phyloP scores from a whole-genome alignment of 2,888 invertebrate genomes.

The Omphaloscelis lunosa region DNA sequence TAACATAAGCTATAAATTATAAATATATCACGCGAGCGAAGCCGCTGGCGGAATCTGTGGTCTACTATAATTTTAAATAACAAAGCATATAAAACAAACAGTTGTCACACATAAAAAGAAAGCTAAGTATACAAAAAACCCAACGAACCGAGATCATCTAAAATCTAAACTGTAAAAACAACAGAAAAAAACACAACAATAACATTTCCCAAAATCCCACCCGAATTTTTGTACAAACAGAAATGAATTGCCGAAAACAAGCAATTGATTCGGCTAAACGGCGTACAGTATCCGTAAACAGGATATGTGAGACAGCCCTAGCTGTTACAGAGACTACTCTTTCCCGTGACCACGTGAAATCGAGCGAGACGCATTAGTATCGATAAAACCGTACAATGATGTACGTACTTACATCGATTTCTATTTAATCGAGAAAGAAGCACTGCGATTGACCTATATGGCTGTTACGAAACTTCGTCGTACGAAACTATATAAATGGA shows the following conservation, averaged over 20 bases:
- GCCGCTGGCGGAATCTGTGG: too few relatives aligned
- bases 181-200: background rate
- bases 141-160: background rate
- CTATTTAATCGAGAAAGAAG: slow-evolving; percentile 51
- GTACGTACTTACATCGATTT: slow-evolving; percentile 52
- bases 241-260: slow-evolving; percentile 49
- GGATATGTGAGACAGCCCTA: slow-evolving; percentile 61
- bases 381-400: slow-evolving; percentile 68
- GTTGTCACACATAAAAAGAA: background rate
- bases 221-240: slow-evolving; percentile 31
- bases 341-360: slow-evolving; percentile 72
- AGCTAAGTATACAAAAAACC: background rate
- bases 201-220: slow-evolving; percentile 12
- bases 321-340: slow-evolving; percentile 61
- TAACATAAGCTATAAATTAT: too few relatives aligned
- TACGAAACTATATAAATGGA: too few relatives aligned
- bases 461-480: too few relatives aligned
- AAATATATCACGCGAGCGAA: too few relatives aligned
- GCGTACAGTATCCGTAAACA: slow-evolving; percentile 56
- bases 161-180: slow-evolving; percentile 24
- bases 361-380: slow-evolving; percentile 77
- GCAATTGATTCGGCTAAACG: slow-evolving; percentile 48
- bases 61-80: background rate
- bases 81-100: background rate
- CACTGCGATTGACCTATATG: slow-evolving; percentile 40